Conservation (phyloP, 2,888 invertebrate species). For the Eurytoma adleriae region DNA sequence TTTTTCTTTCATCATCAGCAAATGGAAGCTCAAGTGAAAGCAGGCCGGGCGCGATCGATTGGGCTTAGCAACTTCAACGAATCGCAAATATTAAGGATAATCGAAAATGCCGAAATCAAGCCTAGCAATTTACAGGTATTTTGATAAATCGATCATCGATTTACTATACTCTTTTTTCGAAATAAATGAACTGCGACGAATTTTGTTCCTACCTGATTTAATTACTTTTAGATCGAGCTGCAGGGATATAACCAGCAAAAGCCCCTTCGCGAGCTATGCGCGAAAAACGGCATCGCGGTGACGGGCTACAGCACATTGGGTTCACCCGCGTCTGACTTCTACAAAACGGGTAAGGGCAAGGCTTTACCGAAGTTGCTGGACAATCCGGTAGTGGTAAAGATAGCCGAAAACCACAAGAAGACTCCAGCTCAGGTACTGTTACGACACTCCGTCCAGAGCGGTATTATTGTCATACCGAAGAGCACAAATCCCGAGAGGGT, state of each 20-base stretch:
- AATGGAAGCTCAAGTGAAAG: conserved; percentile 83
- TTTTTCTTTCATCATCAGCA: conserved; percentile 75
- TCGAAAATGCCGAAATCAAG: conserved; percentile 80
- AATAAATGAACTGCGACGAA: too few species aligned
- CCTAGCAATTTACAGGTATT: conserved; percentile 83
- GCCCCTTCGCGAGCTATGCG: conserved; percentile 81
- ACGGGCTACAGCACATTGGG: conserved; percentile 85
- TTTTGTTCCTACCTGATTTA: background rate
- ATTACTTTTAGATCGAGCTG: conserved; percentile 79
- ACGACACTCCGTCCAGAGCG: conserved; percentile 82
- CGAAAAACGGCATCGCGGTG: conserved; percentile 81
- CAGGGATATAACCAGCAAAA: conserved; percentile 87
- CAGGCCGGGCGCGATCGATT: conserved; percentile 82
- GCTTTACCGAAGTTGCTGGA: conserved; percentile 79
- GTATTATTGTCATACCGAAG: conserved; percentile 86
- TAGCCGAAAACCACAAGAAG: conserved; percentile 80
- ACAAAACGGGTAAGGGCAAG: conserved; percentile 57
- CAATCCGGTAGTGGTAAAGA: conserved; percentile 78
- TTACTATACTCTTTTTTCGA: too few species aligned
- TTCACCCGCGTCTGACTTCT: conserved; percentile 82
- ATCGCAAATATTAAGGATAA: conserved; percentile 81
- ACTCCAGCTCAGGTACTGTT: conserved; percentile 85
- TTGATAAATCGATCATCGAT: conserved; percentile 13
- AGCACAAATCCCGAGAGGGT: conserved; percentile 84
- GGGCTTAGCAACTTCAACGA: conserved; percentile 89